Percentiles rank a stretch among this genome's conserved stretches.
Conservation (phyloP, 2,113 vertebrate species). For the Nothoprocta pentlandii region DNA sequence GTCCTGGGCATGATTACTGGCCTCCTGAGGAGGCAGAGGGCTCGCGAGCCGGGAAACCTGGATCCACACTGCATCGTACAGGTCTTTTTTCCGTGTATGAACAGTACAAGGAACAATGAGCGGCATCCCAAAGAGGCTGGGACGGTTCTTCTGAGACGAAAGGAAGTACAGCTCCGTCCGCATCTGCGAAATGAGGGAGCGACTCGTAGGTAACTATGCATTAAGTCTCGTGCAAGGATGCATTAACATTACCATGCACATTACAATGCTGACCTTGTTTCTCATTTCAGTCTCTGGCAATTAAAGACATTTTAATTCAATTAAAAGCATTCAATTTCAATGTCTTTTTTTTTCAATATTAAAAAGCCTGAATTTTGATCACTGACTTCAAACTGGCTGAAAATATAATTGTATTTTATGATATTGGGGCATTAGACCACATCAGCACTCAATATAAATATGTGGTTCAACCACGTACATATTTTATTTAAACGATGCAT, state of each 20-base stretch:
- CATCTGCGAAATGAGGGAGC: constrained; percentile 81
- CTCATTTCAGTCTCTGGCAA: neutral
- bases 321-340: fast-evolving
- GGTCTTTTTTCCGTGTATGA: constrained; percentile 92
- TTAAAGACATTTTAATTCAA: neutral
- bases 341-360: neutral
- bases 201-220: neutral
- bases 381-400: neutral
- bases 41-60: constrained; percentile 96
- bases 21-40: constrained; percentile 97
- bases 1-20: constrained; percentile 98
- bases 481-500: fast-evolving
- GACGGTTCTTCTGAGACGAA: constrained; percentile 96
- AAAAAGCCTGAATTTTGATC: neutral
- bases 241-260: fast-evolving
- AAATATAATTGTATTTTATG: fast-evolving
- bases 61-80: constrained; percentile 97
- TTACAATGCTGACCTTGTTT: neutral
- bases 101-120: constrained; percentile 96
- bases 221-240: neutral
- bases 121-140: constrained; percentile 97
- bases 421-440: fast-evolving
- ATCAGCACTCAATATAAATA: neutral
- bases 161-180: constrained; percentile 96
- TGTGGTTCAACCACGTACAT: neutral